Evolutionary conservation across 2,888 invertebrate genomes (phyloP), one percentile per base, ranked within the genome.

Genomic region (Pteria penguin): DNA sequence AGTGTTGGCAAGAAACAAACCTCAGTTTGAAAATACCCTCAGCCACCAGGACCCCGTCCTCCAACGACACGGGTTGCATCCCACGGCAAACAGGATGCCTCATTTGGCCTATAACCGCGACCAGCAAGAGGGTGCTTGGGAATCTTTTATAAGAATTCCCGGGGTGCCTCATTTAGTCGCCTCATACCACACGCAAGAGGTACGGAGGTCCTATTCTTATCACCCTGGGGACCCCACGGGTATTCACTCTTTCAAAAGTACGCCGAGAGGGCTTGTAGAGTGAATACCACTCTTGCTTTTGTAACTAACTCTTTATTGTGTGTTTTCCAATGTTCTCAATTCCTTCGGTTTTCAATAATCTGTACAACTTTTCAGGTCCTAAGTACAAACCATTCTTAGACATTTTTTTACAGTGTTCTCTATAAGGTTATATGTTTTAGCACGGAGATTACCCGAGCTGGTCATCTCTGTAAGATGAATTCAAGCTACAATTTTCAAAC

Each of bases 221-320:
- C n/a, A n/a, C n/a, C n/a, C n/a, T n/a, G n/a, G n/a, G n/a, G n/a
- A n/a, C n/a, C n/a, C n/a, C n/a, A n/a, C n/a, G n/a, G n/a, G n/a
- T n/a, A n/a, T 45, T 76, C 57, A 68, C 71, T 27, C 62, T 78
- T 36, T 76, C 68, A 29, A 76, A 69, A 36, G 69, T 69, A 18
- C 55, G 72, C 22, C 74, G 68, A 29, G 63, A 18, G n/a, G 67
- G 72, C 55, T 71, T 72, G 52, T 76, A 63, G 4, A 80, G 58
- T 62, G 72, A 70, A 32, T 77, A 80, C 24, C 63, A 72, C 31
- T 80, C 77, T 26, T 77, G 65, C 31, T 80, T 70, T 54, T 72
- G 72, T 27, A 80, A 61, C 79, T 75, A 80, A 14, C 45, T 45
- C 18, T 18, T 45, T 45, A 45, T 45, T 18, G 45, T 45, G 45